These are phyloP conservation scores for Cisticola juncidis DNA, from an alignment of 2,113 vertebrate genomes.

Conservation along the genomic window DNA sequence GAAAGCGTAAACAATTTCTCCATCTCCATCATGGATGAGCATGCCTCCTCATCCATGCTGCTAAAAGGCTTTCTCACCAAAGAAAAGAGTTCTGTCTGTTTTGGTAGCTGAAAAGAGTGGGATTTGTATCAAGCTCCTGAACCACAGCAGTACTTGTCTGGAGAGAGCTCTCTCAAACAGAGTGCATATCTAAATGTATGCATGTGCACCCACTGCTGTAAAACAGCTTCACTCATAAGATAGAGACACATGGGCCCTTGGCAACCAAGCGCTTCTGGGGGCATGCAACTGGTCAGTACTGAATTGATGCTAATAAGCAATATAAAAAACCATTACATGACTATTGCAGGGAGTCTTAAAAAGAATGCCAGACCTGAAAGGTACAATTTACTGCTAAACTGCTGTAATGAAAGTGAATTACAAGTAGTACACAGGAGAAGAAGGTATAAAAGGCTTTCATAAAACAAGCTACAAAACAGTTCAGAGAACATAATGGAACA, in stretches of 20 bases:
- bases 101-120: background rate
- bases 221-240: background rate
- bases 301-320: background rate
- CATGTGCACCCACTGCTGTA: background rate
- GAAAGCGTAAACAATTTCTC: background rate
- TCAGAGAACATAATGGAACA: background rate
- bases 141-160: background rate
- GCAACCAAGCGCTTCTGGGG: background rate
- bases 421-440: background rate
- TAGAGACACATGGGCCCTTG: background rate
- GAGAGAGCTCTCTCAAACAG: background rate
- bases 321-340: rapidly evolving
- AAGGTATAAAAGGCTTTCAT: background rate
- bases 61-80: background rate
- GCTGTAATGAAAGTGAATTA: background rate
- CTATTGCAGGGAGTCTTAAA: background rate
- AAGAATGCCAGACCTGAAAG: background rate
- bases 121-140: background rate
- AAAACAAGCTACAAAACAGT: background rate
- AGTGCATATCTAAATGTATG: background rate
- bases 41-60: background rate
- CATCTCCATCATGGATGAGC: too few relatives aligned
- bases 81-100: background rate
- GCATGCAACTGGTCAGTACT: background rate
- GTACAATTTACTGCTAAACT: background rate